phyloP scores from a whole-genome alignment of 2,888 invertebrate species.

The Catocala fraxini region DNA sequence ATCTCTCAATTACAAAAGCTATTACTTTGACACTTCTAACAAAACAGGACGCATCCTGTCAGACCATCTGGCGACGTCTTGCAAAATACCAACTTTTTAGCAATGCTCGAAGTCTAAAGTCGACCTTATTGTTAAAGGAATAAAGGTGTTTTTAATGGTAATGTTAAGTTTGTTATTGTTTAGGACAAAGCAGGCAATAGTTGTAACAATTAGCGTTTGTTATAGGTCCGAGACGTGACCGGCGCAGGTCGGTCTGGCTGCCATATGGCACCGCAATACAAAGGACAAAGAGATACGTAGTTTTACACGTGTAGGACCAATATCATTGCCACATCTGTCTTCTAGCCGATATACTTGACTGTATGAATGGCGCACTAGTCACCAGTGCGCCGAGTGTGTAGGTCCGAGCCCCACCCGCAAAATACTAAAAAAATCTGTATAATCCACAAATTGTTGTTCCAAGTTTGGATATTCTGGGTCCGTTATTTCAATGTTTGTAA shows the following conservation, averaged over 20 bases:
- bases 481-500: no score
- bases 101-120: conserved; percentile 17
- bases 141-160: conserved; percentile 36
- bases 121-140: conserved; percentile 28
- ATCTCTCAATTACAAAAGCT: conserved; percentile 61
- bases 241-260: conserved; percentile 56
- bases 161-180: conserved; percentile 46
- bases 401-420: no score
- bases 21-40: conserved; percentile 68
- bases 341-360: neutral
- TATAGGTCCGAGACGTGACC: conserved; percentile 62
- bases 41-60: conserved; percentile 64
- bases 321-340: neutral
- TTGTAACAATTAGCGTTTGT: conserved; percentile 68
- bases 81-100: conserved; percentile 41
- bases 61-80: conserved; percentile 67
- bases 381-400: no score
- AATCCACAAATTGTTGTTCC: no score
- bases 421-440: no score
- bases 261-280: conserved; percentile 54
- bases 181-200: conserved; percentile 59
- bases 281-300: conserved; percentile 24
- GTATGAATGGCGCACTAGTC: no score
- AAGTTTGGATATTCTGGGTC: no score
- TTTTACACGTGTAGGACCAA: conserved; percentile 25